These are phyloP conservation scores for Stratiomys singularior DNA, from an alignment of 2,888 invertebrate genomes.

Conservation along the genomic window DNA sequence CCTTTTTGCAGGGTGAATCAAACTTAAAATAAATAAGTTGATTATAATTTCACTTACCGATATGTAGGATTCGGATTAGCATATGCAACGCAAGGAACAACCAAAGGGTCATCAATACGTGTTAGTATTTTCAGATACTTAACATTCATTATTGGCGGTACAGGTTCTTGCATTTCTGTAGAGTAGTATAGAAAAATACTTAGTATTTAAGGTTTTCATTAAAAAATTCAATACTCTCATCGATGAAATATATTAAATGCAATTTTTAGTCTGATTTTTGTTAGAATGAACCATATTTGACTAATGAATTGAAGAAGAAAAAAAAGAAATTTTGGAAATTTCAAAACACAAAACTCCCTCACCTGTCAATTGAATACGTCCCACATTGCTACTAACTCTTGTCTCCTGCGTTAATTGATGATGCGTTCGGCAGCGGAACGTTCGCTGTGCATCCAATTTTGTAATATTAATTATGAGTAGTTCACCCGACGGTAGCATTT, in stretches of 20 bases:
- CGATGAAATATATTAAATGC: background rate
- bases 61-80: slow-evolving; percentile 71
- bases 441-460: slow-evolving; percentile 68
- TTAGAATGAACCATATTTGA: background rate
- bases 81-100: slow-evolving; percentile 72
- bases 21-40: slow-evolving; percentile 1
- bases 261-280: background rate
- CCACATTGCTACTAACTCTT: slow-evolving; percentile 70
- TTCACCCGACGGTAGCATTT: slow-evolving; percentile 71
- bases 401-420: slow-evolving; percentile 72
- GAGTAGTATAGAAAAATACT: slow-evolving; percentile 20
- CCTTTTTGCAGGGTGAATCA: too few relatives aligned
- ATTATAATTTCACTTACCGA: slow-evolving; percentile 65
- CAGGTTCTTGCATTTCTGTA: slow-evolving; percentile 68
- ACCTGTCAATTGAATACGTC: slow-evolving; percentile 70
- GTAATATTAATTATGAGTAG: slow-evolving; percentile 71
- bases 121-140: slow-evolving; percentile 66
- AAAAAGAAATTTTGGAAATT: too few relatives aligned
- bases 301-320: background rate
- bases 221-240: background rate
- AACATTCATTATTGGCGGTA: slow-evolving; percentile 71
- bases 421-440: slow-evolving; percentile 71
- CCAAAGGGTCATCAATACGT: slow-evolving; percentile 68
- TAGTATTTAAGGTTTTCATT: too few relatives aligned
- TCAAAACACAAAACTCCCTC: background rate